Conservation (phyloP, 2,888 invertebrate species). For the Drosophila lutescens region DNA sequence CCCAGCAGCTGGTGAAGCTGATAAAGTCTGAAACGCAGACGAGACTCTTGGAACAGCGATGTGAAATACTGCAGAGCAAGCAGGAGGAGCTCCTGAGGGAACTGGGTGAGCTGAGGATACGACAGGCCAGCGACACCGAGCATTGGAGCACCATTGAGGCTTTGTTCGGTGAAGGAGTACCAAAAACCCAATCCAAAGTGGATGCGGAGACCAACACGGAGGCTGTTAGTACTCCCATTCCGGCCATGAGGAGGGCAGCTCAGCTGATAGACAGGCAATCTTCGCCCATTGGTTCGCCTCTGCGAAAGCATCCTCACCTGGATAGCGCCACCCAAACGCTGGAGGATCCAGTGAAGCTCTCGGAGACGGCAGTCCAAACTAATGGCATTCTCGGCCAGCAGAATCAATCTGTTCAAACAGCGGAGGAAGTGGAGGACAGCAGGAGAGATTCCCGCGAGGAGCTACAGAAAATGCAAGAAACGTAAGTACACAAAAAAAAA, state of each 20-base stretch:
- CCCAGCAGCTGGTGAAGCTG: conserved; percentile 74
- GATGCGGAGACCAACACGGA: conserved; percentile 79
- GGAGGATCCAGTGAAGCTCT: conserved; percentile 26
- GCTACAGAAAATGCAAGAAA: conserved; percentile 61
- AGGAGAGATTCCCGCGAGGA: conserved; percentile 26
- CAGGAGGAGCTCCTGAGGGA: conserved; percentile 74
- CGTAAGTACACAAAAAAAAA: conserved; percentile 55
- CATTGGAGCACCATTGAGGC: conserved; percentile 83
- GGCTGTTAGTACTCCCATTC: conserved; percentile 59
- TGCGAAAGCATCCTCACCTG: conserved; percentile 22
- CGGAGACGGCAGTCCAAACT: conserved; percentile 68
- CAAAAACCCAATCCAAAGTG: not conserved
- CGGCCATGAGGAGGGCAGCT: conserved; percentile 65
- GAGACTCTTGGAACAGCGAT: conserved; percentile 78
- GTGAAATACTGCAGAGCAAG: conserved; percentile 68
- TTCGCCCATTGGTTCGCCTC: conserved; percentile 80
- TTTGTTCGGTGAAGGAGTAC: conserved; percentile 61
- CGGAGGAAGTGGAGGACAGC: conserved; percentile 13
- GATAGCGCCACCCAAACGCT: conserved; percentile 57
- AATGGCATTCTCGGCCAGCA: conserved; percentile 34
- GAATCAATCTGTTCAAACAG: conserved; percentile 64
- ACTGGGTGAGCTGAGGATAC: conserved; percentile 72
- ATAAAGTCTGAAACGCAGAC: conserved; percentile 82
- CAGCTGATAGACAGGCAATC: conserved; percentile 75
- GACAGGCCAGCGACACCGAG: conserved; percentile 76